phyloP scores from a whole-genome alignment of 35 echinoderm and acorn worm species.

The Nesometra sesokonis region DNA sequence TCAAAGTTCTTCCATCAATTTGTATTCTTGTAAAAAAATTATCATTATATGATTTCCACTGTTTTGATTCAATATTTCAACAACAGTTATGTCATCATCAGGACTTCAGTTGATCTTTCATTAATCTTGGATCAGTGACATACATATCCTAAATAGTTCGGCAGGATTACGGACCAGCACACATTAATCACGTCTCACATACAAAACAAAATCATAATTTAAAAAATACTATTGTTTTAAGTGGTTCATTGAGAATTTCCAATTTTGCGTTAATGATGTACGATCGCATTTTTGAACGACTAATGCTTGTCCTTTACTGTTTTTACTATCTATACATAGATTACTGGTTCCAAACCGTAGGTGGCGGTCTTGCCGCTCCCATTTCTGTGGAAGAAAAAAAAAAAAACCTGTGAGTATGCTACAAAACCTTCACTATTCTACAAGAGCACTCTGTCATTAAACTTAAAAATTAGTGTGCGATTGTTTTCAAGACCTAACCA shows the following conservation, averaged over 20 bases:
- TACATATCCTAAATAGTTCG: too few species aligned
- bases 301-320: slow-evolving; percentile 38
- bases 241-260: slow-evolving; percentile 84
- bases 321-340: slow-evolving; percentile 78
- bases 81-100: too few species aligned
- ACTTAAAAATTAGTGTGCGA: too few species aligned
- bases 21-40: too few species aligned
- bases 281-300: slow-evolving; percentile 49
- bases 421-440: too few species aligned
- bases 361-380: slow-evolving; percentile 63
- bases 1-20: too few species aligned
- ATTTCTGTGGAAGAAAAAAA: slow-evolving; percentile 52
- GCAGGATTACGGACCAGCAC: background rate
- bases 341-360: slow-evolving; percentile 39
- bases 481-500: too few species aligned
- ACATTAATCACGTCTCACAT: background rate
- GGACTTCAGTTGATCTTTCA: too few species aligned
- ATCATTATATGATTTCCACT: too few species aligned
- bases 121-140: too few species aligned
- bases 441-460: too few species aligned
- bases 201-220: background rate
- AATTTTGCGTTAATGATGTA: slow-evolving; percentile 67
- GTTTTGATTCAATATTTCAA: too few species aligned
- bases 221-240: slow-evolving; percentile 31
- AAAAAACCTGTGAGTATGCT: background rate